phyloP scores from a whole-genome alignment of 2,113 vertebrate genomes.

The Emydocephalus ijimae region DNA sequence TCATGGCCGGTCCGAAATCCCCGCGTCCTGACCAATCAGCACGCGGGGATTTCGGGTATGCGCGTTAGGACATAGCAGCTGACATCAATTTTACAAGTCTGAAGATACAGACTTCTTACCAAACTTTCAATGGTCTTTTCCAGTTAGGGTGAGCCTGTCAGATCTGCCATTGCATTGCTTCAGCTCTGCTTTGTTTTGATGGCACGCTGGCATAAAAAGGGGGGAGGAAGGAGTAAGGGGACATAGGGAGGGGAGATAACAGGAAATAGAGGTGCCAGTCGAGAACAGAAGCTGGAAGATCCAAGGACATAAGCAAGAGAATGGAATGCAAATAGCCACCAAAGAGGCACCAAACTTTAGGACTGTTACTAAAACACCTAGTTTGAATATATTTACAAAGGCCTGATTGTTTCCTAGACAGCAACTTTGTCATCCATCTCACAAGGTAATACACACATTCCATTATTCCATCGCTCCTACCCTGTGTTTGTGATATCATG shows the following conservation, averaged over 20 bases:
- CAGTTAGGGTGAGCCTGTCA: not conserved
- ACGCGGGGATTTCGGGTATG: too few species aligned
- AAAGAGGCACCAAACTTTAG: not conserved
- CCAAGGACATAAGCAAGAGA: too few species aligned
- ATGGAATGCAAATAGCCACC: too few species aligned
- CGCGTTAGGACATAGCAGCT: too few species aligned
- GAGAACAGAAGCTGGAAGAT: not conserved
- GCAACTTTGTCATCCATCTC: not conserved
- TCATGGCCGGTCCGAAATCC: too few species aligned
- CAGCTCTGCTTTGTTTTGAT: not conserved
- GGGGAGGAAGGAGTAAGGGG: not conserved
- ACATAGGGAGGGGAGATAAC: not conserved
- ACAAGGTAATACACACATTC: not conserved
- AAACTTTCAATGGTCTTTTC: not conserved
- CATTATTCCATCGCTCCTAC: not conserved
- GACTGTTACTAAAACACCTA: not conserved
- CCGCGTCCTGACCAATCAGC: too few species aligned
- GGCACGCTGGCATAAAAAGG: not conserved
- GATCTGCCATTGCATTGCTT: not conserved
- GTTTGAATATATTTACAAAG: not conserved
- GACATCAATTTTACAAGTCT: not conserved
- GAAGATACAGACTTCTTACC: not conserved
- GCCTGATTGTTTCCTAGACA: not conserved
- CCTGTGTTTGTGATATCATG: not conserved
- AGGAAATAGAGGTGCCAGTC: not conserved